phyloP scores from a whole-genome alignment of 2,888 invertebrate species.

The Darwinula stevensoni region DNA sequence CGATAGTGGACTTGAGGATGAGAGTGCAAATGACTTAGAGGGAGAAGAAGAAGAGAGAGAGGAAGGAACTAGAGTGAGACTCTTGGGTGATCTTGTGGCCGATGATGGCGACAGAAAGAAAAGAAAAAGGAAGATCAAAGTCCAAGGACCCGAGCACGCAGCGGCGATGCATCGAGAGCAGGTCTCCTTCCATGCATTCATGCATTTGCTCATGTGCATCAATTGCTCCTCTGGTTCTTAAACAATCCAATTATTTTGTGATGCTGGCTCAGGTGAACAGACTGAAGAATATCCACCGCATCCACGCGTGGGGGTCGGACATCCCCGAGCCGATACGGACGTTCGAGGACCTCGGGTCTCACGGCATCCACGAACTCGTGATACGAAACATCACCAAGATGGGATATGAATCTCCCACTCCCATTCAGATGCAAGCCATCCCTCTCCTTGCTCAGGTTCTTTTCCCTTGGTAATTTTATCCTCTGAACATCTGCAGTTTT shows the following conservation, averaged over 20 bases:
- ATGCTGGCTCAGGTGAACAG: slow-evolving; percentile 32
- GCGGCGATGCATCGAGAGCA: too few species aligned
- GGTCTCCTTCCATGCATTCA: too few species aligned
- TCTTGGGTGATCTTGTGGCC: slow-evolving; percentile 8
- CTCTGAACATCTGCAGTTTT: background rate
- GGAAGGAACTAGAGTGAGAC: slow-evolving; percentile 9
- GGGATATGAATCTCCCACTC: slow-evolving; percentile 46
- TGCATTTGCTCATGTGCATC: too few species aligned
- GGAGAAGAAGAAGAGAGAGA: slow-evolving; percentile 15
- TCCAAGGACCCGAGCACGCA: slow-evolving; percentile 8
- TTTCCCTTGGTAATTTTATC: slow-evolving; percentile 6
- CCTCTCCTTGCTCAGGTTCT: slow-evolving; percentile 51
- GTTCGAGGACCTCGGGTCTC: slow-evolving; percentile 32
- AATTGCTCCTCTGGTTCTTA: too few species aligned
- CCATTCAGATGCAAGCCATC: slow-evolving; percentile 74
- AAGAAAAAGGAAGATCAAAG: slow-evolving; percentile 5
- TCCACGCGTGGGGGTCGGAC: slow-evolving; percentile 44
- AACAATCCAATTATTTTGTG: too few species aligned
- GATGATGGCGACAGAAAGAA: slow-evolving; percentile 6
- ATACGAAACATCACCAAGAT: slow-evolving; percentile 34
- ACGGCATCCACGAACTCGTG: slow-evolving; percentile 26
- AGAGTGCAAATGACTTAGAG: too few species aligned
- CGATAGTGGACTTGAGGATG: too few species aligned
- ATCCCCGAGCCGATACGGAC: slow-evolving; percentile 40
- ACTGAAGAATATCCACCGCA: slow-evolving; percentile 39